Conservation (phyloP, 2,888 invertebrate genomes). For the Tetramorium bicarinatum region DNA sequence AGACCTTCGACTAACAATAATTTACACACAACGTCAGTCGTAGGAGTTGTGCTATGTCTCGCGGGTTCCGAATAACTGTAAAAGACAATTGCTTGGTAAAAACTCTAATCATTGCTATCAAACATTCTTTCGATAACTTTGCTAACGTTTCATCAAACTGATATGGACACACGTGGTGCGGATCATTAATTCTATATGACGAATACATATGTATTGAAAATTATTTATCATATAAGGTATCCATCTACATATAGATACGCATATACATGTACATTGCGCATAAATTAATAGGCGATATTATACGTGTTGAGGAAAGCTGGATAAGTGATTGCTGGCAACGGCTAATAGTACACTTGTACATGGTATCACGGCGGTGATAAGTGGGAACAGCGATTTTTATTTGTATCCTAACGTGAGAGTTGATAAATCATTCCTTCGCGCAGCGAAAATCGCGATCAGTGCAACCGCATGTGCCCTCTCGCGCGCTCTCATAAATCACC, state of each 20-base stretch:
- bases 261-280: neutral
- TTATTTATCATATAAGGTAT: constrained; percentile 2
- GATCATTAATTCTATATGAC: constrained; percentile 12
- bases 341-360: constrained; percentile 46
- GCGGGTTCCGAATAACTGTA: neutral
- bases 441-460: constrained; percentile 43
- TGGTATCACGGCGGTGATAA: constrained; percentile 38
- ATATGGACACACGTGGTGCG: neutral
- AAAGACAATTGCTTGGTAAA: neutral
- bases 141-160: neutral
- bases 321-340: constrained; percentile 31
- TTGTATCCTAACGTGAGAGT: constrained; percentile 38
- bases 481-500: constrained; percentile 49
- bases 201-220: neutral
- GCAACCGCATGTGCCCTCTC: constrained; percentile 50
- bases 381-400: constrained; percentile 41
- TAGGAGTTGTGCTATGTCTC: constrained; percentile 25
- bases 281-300: constrained; percentile 21
- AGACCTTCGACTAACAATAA: constrained; percentile 65
- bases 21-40: constrained; percentile 69
- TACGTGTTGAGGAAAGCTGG: constrained; percentile 17
- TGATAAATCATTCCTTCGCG: constrained; percentile 47
- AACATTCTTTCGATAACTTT: neutral
- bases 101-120: neutral
- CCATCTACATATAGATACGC: too few relatives aligned